A percentile compares a stretch with the other conserved stretches of the same genome.
phyloP scores from a whole-genome alignment of 2,113 vertebrate species.

The Capra hircus region DNA sequence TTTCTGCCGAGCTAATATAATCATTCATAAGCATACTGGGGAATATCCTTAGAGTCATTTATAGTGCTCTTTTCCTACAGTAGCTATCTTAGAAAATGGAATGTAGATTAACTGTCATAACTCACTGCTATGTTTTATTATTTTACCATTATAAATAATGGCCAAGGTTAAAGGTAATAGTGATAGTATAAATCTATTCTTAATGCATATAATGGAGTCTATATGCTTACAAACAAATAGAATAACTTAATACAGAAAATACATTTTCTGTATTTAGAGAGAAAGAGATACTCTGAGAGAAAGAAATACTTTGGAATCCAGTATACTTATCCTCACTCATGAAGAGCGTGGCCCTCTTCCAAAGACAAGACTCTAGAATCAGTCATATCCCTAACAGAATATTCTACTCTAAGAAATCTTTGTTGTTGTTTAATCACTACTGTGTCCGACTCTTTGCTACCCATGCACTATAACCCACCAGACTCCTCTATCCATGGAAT shows the following conservation, averaged over 20 bases:
- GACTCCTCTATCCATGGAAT: neutral
- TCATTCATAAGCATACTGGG: constrained; percentile 7
- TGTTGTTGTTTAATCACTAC: neutral
- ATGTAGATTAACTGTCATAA: constrained; percentile 32
- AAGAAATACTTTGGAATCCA: constrained; percentile 8
- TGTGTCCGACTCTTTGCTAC: neutral
- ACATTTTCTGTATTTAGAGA: neutral
- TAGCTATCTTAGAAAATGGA: constrained; percentile 10
- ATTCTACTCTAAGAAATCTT: neutral
- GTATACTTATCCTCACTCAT: neutral
- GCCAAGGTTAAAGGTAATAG: constrained; percentile 45
- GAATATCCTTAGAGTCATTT: constrained; percentile 23
- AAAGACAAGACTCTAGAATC: neutral
- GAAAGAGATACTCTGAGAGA: neutral
- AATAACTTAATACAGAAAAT: constrained; percentile 33
- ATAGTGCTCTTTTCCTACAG: neutral
- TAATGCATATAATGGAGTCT: constrained; percentile 13
- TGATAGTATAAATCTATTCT: constrained; percentile 33
- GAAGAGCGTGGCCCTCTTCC: neutral
- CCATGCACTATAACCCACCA: neutral
- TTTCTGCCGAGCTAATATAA: neutral
- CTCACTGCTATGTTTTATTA: constrained; percentile 33
- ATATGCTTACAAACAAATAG: neutral
- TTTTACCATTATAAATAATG: constrained; percentile 53
- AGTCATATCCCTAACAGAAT: neutral